Conservation (phyloP, 2,113 vertebrate species). For the Gorsachius goisagi region DNA sequence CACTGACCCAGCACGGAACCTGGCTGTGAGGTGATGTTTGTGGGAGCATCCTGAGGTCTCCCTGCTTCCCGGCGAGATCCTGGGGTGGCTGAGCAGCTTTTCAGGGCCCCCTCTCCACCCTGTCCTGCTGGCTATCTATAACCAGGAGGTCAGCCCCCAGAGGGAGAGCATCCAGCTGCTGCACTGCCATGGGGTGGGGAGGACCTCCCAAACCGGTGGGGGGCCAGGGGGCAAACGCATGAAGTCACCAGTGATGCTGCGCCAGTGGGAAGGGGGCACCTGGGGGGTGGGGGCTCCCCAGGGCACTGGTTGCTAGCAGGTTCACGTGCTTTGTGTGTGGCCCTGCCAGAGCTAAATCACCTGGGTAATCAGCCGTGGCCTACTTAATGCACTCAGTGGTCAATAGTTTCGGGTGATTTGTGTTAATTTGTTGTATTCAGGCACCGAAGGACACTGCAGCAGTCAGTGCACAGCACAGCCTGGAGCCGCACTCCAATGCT, state of each 20-base stretch:
- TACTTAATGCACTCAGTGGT: background rate
- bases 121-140: background rate
- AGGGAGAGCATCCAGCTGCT: background rate
- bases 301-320: no score
- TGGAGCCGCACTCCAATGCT: background rate
- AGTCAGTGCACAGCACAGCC: background rate
- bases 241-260: background rate
- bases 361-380: background rate
- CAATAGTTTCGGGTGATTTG: background rate
- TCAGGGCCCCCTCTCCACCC: no score
- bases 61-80: background rate
- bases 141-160: no score
- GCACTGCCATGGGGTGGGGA: no score
- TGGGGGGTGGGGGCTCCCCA: background rate
- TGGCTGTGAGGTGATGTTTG: background rate
- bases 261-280: no score
- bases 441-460: background rate
- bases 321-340: background rate
- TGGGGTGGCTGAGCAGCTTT: background rate
- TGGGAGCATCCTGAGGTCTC: background rate
- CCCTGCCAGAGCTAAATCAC: background rate
- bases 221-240: fast-evolving
- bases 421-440: background rate
- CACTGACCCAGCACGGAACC: background rate
- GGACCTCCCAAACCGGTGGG: no score